A percentile compares a stretch with the other conserved stretches of the same genome.
phyloP scores from a whole-genome alignment of 1,140 invertebrate genomes.

The Drosophila orena region DNA sequence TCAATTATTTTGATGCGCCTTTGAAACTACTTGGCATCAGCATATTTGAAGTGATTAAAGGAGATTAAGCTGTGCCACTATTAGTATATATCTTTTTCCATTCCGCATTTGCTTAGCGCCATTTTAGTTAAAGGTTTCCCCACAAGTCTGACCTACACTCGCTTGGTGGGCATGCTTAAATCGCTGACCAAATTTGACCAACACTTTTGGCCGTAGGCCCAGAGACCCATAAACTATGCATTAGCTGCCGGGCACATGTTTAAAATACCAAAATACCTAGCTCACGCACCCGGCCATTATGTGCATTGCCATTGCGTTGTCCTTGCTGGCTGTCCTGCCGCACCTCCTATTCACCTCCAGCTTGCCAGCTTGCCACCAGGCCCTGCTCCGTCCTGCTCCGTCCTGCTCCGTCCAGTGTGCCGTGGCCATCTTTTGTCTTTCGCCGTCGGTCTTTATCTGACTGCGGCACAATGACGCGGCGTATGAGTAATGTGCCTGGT shows the following conservation, averaged over 20 bases:
- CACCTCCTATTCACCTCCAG: background rate
- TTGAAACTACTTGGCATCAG: background rate
- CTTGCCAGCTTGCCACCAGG: background rate
- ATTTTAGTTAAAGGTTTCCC: constrained; percentile 1
- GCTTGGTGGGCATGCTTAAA: constrained; percentile 4
- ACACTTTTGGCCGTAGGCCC: constrained; percentile 67
- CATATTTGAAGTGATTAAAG: background rate
- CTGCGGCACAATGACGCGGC: constrained; percentile 74
- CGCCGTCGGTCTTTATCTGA: constrained; percentile 67
- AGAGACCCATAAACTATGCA: constrained; percentile 74
- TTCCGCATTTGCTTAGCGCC: background rate
- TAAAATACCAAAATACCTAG: constrained; percentile 77
- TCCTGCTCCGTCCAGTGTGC: constrained; percentile 1
- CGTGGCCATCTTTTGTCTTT: constrained; percentile 56
- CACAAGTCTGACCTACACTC: constrained; percentile 10
- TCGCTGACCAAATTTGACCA: constrained; percentile 62
- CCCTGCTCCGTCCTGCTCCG: too few species aligned
- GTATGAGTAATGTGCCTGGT: constrained; percentile 72
- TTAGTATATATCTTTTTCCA: background rate
- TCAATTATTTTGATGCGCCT: too few species aligned
- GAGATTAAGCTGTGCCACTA: background rate
- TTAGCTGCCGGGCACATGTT: constrained; percentile 73
- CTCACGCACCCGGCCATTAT: constrained; percentile 57
- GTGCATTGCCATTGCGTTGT: constrained; percentile 34
- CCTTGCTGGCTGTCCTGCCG: constrained; percentile 7